phyloP scores from a whole-genome alignment of 2,113 vertebrate genomes.

The Dasyprocta punctata region DNA sequence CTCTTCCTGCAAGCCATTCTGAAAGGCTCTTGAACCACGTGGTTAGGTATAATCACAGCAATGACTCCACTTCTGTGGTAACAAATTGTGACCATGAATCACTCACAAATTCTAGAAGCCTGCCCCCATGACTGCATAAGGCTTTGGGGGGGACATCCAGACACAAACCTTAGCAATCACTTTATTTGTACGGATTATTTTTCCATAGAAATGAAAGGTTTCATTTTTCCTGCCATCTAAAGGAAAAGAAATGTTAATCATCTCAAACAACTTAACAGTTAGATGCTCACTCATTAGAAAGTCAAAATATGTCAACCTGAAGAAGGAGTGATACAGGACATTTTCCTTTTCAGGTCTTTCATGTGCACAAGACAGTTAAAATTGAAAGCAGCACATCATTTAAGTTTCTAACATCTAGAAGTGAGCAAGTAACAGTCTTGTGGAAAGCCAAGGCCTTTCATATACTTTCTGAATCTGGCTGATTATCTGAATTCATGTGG shows the following conservation, averaged over 20 bases:
- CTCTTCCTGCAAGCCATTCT: no score
- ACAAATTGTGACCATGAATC: no score
- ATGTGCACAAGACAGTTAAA: constrained; percentile 50
- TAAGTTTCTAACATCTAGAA: constrained; percentile 40
- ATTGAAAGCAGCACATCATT: constrained; percentile 69
- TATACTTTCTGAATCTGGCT: constrained; percentile 48
- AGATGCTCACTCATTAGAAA: constrained; percentile 77
- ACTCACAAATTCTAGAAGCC: no score
- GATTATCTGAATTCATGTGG: constrained; percentile 67
- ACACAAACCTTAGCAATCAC: no score
- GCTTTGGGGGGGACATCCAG: no score
- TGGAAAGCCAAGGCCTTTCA: neutral
- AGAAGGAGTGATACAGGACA: constrained; percentile 73
- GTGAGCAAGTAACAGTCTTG: neutral
- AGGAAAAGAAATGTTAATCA: constrained; percentile 70
- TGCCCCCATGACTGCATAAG: no score
- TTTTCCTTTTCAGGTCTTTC: constrained; percentile 70
- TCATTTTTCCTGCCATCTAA: constrained; percentile 50
- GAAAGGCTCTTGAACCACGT: no score
- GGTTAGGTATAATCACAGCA: no score
- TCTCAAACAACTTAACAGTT: constrained; percentile 73
- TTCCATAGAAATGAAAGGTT: constrained; percentile 2
- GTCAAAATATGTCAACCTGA: constrained; percentile 79
- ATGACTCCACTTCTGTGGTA: no score
- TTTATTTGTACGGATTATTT: constrained; percentile 39